Percentiles rank a stretch among this genome's conserved stretches.
These are phyloP conservation scores for Eristalis tenax DNA, from an alignment of 2,888 invertebrate species.

Conservation along the genomic window DNA sequence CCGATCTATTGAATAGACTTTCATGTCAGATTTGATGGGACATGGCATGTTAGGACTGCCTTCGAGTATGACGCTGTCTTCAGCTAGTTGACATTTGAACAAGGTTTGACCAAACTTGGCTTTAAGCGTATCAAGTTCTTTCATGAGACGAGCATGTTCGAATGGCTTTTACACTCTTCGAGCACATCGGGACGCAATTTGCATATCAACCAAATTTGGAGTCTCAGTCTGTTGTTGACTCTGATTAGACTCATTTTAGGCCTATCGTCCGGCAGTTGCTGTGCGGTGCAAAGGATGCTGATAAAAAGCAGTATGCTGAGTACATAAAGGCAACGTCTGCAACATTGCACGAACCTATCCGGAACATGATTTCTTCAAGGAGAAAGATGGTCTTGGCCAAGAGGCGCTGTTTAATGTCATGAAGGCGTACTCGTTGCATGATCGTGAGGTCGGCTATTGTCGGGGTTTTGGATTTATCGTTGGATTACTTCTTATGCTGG, in stretches of 20 bases:
- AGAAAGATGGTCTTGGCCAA: slow-evolving; percentile 98
- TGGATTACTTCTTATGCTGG: slow-evolving; percentile 98
- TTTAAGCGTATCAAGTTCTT: too few species aligned
- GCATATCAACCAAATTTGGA: too few species aligned
- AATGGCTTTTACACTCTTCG: too few species aligned
- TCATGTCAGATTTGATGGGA: too few species aligned
- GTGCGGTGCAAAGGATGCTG: slow-evolving; percentile 93
- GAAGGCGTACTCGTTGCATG: slow-evolving; percentile 99
- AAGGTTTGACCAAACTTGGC: too few species aligned
- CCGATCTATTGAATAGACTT: too few species aligned
- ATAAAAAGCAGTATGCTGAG: slow-evolving; percentile 96
- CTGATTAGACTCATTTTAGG: slow-evolving; percentile 93
- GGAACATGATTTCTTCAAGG: slow-evolving; percentile 99
- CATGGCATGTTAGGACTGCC: too few species aligned
- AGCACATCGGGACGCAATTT: too few species aligned
- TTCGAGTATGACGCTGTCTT: too few species aligned
- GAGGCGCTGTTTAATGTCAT: slow-evolving; percentile 99
- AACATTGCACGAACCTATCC: slow-evolving; percentile 99
- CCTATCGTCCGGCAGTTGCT: slow-evolving; percentile 99
- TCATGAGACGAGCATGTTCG: too few species aligned
- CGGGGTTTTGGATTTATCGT: slow-evolving; percentile 99
- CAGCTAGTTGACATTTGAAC: too few species aligned
- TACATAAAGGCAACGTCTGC: slow-evolving; percentile 98
- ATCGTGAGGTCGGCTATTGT: slow-evolving; percentile 98
- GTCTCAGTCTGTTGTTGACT: too few species aligned